phyloP scores from a whole-genome alignment of 2,113 vertebrate genomes.

The Sialia sialis region DNA sequence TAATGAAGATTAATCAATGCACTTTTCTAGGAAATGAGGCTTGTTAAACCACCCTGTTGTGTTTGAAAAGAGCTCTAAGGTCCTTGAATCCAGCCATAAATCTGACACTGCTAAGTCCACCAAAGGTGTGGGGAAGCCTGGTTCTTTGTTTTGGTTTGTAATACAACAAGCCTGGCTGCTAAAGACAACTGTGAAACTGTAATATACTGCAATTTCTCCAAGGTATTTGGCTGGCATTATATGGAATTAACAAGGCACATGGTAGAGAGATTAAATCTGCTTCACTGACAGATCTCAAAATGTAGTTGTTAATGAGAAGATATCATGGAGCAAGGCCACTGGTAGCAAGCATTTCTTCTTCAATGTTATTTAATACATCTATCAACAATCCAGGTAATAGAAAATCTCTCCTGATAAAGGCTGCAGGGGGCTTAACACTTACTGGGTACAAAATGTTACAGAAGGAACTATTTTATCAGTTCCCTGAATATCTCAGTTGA shows the following conservation, averaged over 20 bases:
- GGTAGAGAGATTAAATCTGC: constrained; percentile 56
- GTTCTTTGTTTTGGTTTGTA: background rate
- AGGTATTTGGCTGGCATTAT: constrained; percentile 52
- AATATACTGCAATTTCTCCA: constrained; percentile 13
- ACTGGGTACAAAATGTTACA: background rate
- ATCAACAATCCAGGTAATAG: background rate
- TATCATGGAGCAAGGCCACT: constrained; percentile 25
- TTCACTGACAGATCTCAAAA: constrained; percentile 55
- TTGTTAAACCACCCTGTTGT: background rate
- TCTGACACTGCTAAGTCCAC: background rate
- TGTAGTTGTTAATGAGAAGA: constrained; percentile 46
- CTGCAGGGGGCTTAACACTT: background rate
- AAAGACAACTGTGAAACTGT: constrained; percentile 11
- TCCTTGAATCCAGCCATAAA: background rate
- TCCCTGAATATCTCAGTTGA: background rate
- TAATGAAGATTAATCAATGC: background rate
- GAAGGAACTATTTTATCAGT: background rate
- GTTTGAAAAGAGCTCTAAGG: background rate
- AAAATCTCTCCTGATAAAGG: constrained; percentile 4
- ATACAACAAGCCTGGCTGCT: background rate
- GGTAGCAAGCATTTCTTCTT: background rate
- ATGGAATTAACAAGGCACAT: constrained; percentile 53
- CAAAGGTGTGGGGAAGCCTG: background rate
- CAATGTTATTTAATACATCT: background rate
- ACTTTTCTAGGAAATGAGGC: background rate